Evolutionary conservation across 2,888 invertebrate genomes (phyloP).

Genomic region (Hedychridium roseum): DNA sequence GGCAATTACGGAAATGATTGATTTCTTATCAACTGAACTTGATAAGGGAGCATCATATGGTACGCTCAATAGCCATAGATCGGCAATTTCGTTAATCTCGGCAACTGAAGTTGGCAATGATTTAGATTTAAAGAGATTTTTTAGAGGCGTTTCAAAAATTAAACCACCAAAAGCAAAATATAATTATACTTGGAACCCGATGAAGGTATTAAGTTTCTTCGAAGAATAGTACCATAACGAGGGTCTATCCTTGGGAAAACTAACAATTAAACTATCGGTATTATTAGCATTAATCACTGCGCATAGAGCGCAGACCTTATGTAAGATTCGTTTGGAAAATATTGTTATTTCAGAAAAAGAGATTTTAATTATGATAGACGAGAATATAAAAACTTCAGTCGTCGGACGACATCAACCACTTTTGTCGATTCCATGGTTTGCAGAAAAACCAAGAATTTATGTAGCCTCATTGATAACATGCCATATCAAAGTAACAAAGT

Average conservation of each 20-base stretch:
- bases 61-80: conserved; percentile 16
- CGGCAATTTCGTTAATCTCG: conserved; percentile 17
- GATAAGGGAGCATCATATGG: conserved; percentile 15
- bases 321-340: neutral
- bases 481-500: conserved; percentile 21
- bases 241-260: neutral
- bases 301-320: neutral
- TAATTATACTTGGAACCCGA: conserved; percentile 43
- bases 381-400: conserved; percentile 21
- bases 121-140: conserved; percentile 21
- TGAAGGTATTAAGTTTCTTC: neutral
- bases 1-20: neutral
- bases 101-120: conserved; percentile 8
- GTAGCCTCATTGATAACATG: conserved; percentile 18
- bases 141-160: conserved; percentile 12
- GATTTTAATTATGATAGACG: neutral
- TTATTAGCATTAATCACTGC: neutral
- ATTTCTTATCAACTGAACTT: neutral
- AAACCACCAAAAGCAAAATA: conserved; percentile 30
- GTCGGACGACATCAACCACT: conserved; percentile 18
- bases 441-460: conserved; percentile 21
- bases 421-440: conserved; percentile 23
- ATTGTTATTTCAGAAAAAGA: neutral
- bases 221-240: neutral
- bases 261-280: neutral